Percentiles rank a stretch among this genome's conserved stretches.
These are phyloP conservation scores for Teleopsis dalmanni DNA, from an alignment of 1,140 invertebrate genomes.

Conservation along the genomic window DNA sequence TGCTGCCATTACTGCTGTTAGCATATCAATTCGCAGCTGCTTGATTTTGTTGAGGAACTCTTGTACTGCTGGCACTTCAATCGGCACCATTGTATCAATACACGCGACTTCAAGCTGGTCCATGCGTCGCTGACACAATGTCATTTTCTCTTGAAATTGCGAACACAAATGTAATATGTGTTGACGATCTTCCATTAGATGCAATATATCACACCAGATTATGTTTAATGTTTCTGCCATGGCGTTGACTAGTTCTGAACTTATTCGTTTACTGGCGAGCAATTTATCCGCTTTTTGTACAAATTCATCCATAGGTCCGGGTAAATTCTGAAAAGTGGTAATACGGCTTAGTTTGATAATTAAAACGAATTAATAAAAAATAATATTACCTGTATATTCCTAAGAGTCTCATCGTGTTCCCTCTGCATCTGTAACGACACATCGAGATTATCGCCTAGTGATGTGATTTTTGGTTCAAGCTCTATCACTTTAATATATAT, in stretches of 20 bases:
- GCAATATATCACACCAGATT: conserved; percentile 83
- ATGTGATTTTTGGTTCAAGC: conserved; percentile 74
- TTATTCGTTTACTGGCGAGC: conserved; percentile 67
- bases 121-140: conserved; percentile 63
- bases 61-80: conserved; percentile 60
- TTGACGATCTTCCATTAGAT: conserved; percentile 67
- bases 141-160: conserved; percentile 62
- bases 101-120: conserved; percentile 60
- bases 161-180: conserved; percentile 70
- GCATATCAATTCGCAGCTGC: conserved; percentile 57
- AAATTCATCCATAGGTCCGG: conserved; percentile 84
- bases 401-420: conserved; percentile 76
- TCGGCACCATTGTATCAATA: conserved; percentile 55
- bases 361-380: background rate
- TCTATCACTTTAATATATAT: conserved; percentile 79
- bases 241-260: conserved; percentile 75
- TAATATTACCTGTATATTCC: conserved; percentile 66
- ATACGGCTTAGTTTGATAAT: background rate
- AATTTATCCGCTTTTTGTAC: conserved; percentile 77
- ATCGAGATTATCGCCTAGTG: conserved; percentile 66
- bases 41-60: conserved; percentile 57
- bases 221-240: conserved; percentile 84
- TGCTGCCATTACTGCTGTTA: conserved; percentile 68
- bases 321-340: conserved; percentile 61
- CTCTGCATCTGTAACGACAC: conserved; percentile 67